Percentiles rank a stretch among this genome's conserved stretches.
Evolutionary conservation across 2,113 vertebrate genomes (phyloP).

Genomic region (Passer montanus): DNA sequence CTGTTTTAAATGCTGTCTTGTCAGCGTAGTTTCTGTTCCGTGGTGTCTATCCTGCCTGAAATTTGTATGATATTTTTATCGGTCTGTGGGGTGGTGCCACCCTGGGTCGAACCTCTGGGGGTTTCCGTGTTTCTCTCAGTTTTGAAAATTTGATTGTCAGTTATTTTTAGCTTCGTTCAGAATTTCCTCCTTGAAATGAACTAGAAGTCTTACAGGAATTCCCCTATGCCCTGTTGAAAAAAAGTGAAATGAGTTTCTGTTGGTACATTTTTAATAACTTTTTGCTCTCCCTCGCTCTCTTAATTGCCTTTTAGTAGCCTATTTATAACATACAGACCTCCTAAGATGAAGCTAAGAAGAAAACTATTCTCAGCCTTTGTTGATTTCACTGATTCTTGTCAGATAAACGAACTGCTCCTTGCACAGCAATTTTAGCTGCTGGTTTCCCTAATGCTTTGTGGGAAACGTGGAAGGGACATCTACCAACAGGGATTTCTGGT

Average conservation of each 20-base stretch:
- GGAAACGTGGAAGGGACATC: background rate
- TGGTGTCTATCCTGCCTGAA: background rate
- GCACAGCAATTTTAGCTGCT: background rate
- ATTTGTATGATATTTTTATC: background rate
- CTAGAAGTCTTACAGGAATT: background rate
- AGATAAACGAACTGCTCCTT: background rate
- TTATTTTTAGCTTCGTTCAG: conserved; percentile 35
- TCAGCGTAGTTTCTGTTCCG: background rate
- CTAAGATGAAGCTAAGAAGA: background rate
- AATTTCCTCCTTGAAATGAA: background rate
- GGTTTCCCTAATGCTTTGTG: background rate
- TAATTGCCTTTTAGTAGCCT: conserved; percentile 21
- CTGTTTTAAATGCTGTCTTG: background rate
- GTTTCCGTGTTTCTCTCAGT: background rate
- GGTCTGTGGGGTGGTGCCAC: background rate
- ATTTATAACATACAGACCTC: background rate
- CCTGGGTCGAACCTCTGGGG: background rate
- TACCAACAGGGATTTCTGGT: background rate
- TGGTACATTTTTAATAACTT: conserved; percentile 51
- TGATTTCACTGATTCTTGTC: background rate
- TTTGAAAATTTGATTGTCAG: background rate
- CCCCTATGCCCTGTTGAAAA: background rate
- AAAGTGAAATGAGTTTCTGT: conserved; percentile 16
- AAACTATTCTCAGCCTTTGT: background rate
- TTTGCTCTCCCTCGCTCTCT: background rate